Evolutionary conservation across 2,888 invertebrate species (phyloP).

Genomic region (Drosophila nigricruria): DNA sequence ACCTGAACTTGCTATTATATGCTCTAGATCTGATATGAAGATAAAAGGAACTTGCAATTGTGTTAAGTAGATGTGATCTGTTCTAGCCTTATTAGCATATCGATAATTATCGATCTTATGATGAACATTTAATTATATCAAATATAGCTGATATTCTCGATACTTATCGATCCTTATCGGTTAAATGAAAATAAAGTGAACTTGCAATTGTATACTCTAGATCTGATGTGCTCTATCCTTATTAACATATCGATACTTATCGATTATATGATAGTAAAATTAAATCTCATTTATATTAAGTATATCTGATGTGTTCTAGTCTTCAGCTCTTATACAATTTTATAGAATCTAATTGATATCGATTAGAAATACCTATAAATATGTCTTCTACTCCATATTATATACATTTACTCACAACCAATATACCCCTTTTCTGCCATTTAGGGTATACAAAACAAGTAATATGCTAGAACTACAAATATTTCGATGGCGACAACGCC

Average conservation of each 20-base stretch:
- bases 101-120: not conserved
- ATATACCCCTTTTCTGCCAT: not conserved
- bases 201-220: not conserved
- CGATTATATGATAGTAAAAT: not conserved
- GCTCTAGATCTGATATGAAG: no score
- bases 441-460: conserved; percentile 1
- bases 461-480: conserved; percentile 42
- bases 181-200: not conserved
- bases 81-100: not conserved
- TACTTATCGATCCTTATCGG: not conserved
- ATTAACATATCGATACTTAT: not conserved
- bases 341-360: not conserved
- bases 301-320: not conserved
- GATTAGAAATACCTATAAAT: not conserved
- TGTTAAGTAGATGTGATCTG: not conserved
- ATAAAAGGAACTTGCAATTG: not conserved
- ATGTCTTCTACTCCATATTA: not conserved
- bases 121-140: not conserved
- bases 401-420: not conserved
- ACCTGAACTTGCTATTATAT: no score
- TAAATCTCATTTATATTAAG: not conserved
- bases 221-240: not conserved
- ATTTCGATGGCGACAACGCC: conserved; percentile 30
- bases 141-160: not conserved
- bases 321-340: not conserved